Base-by-base conservation (phyloP, 2,888 invertebrate species). In the Linyphia triangularis region DNA sequence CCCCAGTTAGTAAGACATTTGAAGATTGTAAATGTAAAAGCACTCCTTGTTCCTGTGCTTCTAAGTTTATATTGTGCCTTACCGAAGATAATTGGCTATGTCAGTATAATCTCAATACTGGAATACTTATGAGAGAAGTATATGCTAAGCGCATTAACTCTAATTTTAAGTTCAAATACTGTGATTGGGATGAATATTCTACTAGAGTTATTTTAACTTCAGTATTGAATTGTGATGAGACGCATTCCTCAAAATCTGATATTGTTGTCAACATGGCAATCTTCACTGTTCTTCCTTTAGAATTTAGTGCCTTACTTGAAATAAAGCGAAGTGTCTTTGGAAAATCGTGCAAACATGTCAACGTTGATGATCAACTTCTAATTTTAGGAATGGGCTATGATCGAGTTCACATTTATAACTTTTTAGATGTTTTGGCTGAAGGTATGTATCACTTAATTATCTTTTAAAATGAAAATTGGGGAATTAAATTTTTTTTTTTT, bases 241-340 rank as follows among this genome's bases (percentile, higher is more conserved):
- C 5, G 1, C 16, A 40, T 40, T 13, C 51, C 5, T n/a, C n/a
- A n/a, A n/a, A n/a, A n/a, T n/a, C n/a, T 6, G 79, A 79, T 72
- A 63, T 79, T 65, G 70, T 85, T 7, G 79, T 57, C 16, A 40
- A 79, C 33, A 9, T 85, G 24, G 85, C 85, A 26, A 65, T 85
- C 7, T 85, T 85, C 72, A 79, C 30, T 37, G n/a, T 28, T 40
- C 63, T 51, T 65, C 85, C 85, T 2, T 28, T 85, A 2, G 72
- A 85, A 30, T 85, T 85, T 51, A 30, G 43, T 30, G 61, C 51
- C 2, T 61, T 85, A 13, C 22, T 85, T 4, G 72, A 78, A 70
- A 72, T 85, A n/a, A 78, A 30, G 16, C 78, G 85, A 22, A 72
- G 43, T 24, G 65, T 79, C 1, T 85, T 85, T 72, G 85, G 85